Percentiles rank a stretch among this genome's conserved stretches.
Evolutionary conservation across 1,140 invertebrate species (phyloP).

Genomic region (Dendroctonus ponderosae): DNA sequence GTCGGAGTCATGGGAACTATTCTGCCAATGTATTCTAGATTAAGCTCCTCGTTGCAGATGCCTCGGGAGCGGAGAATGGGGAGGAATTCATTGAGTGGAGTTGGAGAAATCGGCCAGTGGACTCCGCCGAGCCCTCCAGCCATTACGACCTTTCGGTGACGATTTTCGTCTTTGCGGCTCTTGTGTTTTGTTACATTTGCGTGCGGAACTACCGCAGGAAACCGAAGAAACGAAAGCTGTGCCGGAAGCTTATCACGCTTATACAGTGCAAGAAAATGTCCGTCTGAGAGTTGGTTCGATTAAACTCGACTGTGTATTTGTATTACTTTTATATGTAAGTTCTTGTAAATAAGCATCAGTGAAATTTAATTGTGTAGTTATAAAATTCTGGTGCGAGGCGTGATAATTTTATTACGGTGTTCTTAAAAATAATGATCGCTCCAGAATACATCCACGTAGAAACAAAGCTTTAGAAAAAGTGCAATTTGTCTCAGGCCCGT

Average conservation of each 20-base stretch:
- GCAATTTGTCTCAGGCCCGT: no score
- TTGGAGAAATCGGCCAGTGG: slow-evolving; percentile 44
- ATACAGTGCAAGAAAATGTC: slow-evolving; percentile 44
- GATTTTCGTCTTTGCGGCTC: slow-evolving; percentile 38
- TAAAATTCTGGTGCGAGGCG: no score
- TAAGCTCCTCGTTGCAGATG: slow-evolving; percentile 37
- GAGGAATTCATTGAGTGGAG: slow-evolving; percentile 45
- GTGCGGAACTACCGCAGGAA: slow-evolving; percentile 41
- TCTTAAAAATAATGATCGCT: no score
- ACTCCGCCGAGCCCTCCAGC: slow-evolving; percentile 25
- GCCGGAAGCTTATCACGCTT: slow-evolving; percentile 40
- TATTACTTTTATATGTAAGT: no score
- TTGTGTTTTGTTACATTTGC: slow-evolving; percentile 41
- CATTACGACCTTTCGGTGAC: slow-evolving; percentile 40
- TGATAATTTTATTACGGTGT: no score
- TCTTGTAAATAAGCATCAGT: no score
- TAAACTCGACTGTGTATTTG: no score
- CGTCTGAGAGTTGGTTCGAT: slow-evolving; percentile 25
- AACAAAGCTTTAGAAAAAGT: no score
- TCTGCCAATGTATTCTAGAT: slow-evolving; percentile 39
- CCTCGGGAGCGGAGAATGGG: slow-evolving; percentile 35
- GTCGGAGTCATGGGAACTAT: background rate
- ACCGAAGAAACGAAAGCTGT: slow-evolving; percentile 46
- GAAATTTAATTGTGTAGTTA: no score
- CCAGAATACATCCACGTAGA: no score